These are phyloP conservation scores for Microcebus lehilahytsara DNA, from an alignment of 2,113 vertebrate species.

Conservation along the genomic window DNA sequence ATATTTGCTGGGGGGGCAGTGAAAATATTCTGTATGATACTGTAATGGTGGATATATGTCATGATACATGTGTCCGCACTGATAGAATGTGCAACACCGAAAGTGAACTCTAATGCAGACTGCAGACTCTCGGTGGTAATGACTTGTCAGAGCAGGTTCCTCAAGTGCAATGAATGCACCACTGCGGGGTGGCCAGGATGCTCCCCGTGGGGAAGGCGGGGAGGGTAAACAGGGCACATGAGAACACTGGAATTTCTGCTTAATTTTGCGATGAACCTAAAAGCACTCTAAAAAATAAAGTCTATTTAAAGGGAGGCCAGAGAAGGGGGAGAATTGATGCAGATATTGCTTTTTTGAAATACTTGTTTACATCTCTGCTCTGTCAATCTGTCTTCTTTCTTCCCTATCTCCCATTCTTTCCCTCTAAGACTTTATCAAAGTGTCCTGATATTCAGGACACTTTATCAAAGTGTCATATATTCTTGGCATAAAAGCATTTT, in stretches of 20 bases:
- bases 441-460: background rate
- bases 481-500: rapidly evolving
- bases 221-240: rapidly evolving
- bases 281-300: background rate
- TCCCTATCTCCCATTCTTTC: background rate
- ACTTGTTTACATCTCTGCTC: background rate
- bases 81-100: background rate
- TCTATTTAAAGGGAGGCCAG: background rate
- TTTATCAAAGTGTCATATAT: background rate
- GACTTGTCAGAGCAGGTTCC: background rate
- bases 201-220: rapidly evolving
- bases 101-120: background rate
- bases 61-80: background rate
- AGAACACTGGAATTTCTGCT: background rate
- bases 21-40: background rate
- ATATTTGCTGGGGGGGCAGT: background rate
- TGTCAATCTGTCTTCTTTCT: background rate
- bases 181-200: too few relatives aligned
- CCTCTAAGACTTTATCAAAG: background rate
- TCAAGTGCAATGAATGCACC: background rate
- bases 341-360: background rate
- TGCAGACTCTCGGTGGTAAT: background rate
- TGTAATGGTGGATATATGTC: background rate
- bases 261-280: background rate
- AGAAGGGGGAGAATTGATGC: too few relatives aligned